Conservation (phyloP, 2,888 invertebrate species). For the Agrotis exclamationis region DNA sequence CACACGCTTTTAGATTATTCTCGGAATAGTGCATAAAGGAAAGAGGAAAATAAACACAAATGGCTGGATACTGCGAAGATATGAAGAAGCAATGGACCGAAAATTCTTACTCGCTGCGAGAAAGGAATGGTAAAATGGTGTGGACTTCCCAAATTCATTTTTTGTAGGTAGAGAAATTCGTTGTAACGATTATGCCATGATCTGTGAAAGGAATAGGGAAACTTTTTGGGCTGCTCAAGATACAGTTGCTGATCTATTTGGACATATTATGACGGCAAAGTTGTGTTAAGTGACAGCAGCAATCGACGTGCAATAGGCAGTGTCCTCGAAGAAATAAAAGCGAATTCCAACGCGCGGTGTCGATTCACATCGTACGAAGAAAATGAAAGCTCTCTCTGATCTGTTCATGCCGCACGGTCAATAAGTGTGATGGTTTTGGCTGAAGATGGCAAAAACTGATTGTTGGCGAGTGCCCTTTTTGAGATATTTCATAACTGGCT, state of each 20-base stretch:
- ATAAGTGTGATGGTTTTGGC: too few species aligned
- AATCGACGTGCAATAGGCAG: too few species aligned
- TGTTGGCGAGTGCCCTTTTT: too few species aligned
- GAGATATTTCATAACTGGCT: too few species aligned
- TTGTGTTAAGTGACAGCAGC: too few species aligned
- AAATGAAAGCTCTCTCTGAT: too few species aligned
- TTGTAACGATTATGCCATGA: not conserved
- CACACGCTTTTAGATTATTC: conserved; percentile 35
- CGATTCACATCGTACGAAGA: too few species aligned
- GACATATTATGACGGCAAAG: too few species aligned
- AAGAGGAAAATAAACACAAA: conserved; percentile 34
- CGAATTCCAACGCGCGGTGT: too few species aligned
- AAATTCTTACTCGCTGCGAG: conserved; percentile 23
- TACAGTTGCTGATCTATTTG: not conserved
- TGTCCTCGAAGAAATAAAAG: too few species aligned
- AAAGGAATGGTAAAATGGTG: conserved; percentile 25
- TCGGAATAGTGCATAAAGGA: conserved; percentile 25
- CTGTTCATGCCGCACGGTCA: too few species aligned
- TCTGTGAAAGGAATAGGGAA: not conserved
- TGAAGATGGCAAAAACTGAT: too few species aligned
- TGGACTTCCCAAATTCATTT: conserved; percentile 17
- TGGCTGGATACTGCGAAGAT: conserved; percentile 32
- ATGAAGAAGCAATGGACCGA: conserved; percentile 36
- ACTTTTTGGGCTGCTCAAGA: not conserved
- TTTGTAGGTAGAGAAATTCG: conserved; percentile 1